Evolutionary conservation across 2,797 vertebrate species (phyloP).

Genomic region (Gephyroberyx darwinii): DNA sequence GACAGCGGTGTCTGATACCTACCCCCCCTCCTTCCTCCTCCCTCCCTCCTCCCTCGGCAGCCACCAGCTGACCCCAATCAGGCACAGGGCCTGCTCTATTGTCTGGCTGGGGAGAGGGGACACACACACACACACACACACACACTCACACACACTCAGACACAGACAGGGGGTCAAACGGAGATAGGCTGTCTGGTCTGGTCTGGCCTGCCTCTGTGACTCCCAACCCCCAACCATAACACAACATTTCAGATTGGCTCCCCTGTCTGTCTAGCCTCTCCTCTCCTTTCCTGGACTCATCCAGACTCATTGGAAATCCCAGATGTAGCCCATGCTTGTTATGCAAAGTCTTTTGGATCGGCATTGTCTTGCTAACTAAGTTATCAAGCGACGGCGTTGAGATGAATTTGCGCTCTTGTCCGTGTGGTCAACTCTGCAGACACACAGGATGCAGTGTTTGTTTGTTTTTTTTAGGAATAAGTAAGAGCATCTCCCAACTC

Average conservation of each 20-base stretch:
- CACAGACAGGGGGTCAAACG: conserved; percentile 65
- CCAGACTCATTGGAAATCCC: conserved; percentile 39
- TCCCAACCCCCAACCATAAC: conserved; percentile 67
- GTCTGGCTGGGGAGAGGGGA: conserved; percentile 66
- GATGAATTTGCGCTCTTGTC: conserved; percentile 19
- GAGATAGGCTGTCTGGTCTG: conserved; percentile 72
- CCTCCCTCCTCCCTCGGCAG: conserved; percentile 47
- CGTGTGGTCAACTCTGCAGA: conserved; percentile 12
- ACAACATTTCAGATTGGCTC: conserved; percentile 20
- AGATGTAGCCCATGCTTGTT: conserved; percentile 50
- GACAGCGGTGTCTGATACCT: conserved; percentile 76
- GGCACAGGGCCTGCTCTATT: conserved; percentile 74
- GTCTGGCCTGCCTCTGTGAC: conserved; percentile 59
- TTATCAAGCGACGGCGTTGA: conserved; percentile 26
- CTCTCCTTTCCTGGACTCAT: conserved; percentile 2
- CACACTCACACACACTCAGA: conserved; percentile 46
- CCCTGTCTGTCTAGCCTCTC: conserved; percentile 1
- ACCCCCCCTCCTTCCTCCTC: conserved; percentile 14
- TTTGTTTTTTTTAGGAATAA: background rate
- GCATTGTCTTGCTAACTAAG: conserved; percentile 47
- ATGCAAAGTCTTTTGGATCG: conserved; percentile 49
- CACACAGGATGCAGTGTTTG: conserved; percentile 1
- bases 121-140: conserved; percentile 29
- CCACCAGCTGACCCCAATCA: conserved; percentile 81
- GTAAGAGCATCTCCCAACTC: background rate